These are phyloP conservation scores for Collichthys lucidus DNA, from an alignment of 2,113 vertebrate species.

Conservation along the genomic window DNA sequence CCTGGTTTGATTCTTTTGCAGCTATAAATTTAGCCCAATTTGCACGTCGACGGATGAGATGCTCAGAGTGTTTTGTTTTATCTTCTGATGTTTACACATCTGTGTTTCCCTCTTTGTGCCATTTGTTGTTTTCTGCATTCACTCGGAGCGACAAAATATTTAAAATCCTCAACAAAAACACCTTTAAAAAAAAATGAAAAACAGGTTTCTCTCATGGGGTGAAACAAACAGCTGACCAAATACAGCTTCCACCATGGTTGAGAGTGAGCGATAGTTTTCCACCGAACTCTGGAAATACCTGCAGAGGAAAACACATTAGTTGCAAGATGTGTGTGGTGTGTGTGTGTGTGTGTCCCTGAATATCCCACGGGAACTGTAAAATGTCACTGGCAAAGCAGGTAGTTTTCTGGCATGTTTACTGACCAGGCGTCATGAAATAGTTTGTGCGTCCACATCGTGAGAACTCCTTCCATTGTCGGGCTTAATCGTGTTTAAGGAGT, in stretches of 20 bases:
- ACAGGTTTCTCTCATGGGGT: constrained; percentile 29
- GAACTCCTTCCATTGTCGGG: neutral
- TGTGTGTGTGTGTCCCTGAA: constrained; percentile 2
- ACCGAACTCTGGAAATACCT: constrained; percentile 62
- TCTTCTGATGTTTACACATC: neutral
- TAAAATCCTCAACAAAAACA: constrained; percentile 38
- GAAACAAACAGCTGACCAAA: constrained; percentile 74
- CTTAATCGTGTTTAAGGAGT: constrained; percentile 1
- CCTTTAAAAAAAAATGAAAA: too few relatives aligned
- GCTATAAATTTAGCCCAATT: neutral
- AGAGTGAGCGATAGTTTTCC: constrained; percentile 51
- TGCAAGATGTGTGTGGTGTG: neutral
- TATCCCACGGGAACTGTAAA: neutral
- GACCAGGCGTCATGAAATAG: neutral
- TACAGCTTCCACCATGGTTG: constrained; percentile 45
- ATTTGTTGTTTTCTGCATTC: constrained; percentile 24
- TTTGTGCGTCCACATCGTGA: neutral
- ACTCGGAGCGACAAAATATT: constrained; percentile 26
- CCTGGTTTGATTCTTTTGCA: neutral
- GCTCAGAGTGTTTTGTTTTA: constrained; percentile 2
- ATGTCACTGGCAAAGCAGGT: constrained; percentile 10
- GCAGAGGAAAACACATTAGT: constrained; percentile 38
- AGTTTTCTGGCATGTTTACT: constrained; percentile 1
- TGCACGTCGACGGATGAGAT: constrained; percentile 3
- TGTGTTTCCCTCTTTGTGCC: neutral